Evolutionary conservation across 92 coral and sea anemone genomes (phyloP).

Genomic region (Diadumene lineata): DNA sequence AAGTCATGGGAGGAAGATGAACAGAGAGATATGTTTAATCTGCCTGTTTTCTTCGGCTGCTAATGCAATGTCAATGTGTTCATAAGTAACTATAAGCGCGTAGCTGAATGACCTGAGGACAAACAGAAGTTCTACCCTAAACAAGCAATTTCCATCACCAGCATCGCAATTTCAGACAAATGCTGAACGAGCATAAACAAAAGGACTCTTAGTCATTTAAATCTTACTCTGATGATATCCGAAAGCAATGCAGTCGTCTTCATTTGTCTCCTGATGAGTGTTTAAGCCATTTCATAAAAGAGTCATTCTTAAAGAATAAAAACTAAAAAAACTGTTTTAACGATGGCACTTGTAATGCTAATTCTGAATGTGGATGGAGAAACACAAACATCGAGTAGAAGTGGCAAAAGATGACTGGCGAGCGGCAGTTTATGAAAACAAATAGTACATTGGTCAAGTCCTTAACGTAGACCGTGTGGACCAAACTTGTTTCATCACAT

Average conservation of each 20-base stretch:
- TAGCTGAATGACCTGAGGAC: conserved; percentile 15
- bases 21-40: neutral
- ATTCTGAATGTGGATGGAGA: too few relatives aligned
- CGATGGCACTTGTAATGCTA: too few relatives aligned
- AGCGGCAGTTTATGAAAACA: too few relatives aligned
- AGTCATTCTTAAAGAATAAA: conserved; percentile 10
- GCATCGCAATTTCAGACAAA: conserved; percentile 23
- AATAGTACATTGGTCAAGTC: too few relatives aligned
- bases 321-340: too few relatives aligned
- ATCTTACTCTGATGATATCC: neutral
- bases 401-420: too few relatives aligned
- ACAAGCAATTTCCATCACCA: neutral
- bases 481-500: too few relatives aligned
- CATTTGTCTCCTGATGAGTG: neutral
- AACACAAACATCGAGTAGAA: too few relatives aligned
- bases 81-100: conserved; percentile 9
- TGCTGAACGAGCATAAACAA: conserved; percentile 9
- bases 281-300: conserved; percentile 6
- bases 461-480: too few relatives aligned
- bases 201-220: neutral
- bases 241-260: conserved; percentile 1
- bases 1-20: conserved; percentile 11
- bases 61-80: neutral
- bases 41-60: conserved; percentile 5
- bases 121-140: conserved; percentile 10